Evolutionary conservation across 2,797 vertebrate genomes (phyloP), one percentile per base, ranked within the genome.

Genomic region (Carcharodon carcharias): DNA sequence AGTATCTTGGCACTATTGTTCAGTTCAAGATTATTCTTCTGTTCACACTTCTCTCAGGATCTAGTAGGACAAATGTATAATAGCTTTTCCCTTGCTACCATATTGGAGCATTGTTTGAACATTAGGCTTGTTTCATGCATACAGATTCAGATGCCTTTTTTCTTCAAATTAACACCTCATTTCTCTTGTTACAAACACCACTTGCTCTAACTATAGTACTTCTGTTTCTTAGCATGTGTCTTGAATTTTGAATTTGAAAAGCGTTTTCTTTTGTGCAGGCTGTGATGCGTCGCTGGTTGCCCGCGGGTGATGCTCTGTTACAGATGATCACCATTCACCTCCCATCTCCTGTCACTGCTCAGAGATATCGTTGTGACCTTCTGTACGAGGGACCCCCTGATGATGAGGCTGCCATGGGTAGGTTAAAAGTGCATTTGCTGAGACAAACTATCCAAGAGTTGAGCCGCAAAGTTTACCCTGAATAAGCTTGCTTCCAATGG

Each of bases 311-410:
- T 0, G 99, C 99, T 0, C 97, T 99, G 69, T 98, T 99, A 45
- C 99, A 99, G 96, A 99, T 99, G 99, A 99, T 99, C 97, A 99
- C 99, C 97, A 99, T 99, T 97, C 99, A 99, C 96, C 97, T 99
- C 97, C 99, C 99, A 50, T 99, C 99, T 3, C 99, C 99, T 0
- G 99, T 99, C 96, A 99, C 99, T 0, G 98, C 99, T 92, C 99
- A 99, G 98, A 99, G 97, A 96, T 99, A 99, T 97, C 99, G 99
- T 58, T 99, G 99, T 31, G 99, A 99, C 97, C 98, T 99, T 96
- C 98, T 99, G 45, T 99, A 99, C 2, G 99, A 99, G 97, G 99
- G 99, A 71, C 99, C 99, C 21, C 97, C 97, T 0, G 99, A 99
- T 4, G 99, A 99, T 3, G 99, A 99, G 94, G 99, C 99, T 77